A percentile compares a stretch with the other conserved stretches of the same genome.
These are phyloP conservation scores for Bombycilla garrulus DNA, from an alignment of 2,113 vertebrate species.

Conservation along the genomic window DNA sequence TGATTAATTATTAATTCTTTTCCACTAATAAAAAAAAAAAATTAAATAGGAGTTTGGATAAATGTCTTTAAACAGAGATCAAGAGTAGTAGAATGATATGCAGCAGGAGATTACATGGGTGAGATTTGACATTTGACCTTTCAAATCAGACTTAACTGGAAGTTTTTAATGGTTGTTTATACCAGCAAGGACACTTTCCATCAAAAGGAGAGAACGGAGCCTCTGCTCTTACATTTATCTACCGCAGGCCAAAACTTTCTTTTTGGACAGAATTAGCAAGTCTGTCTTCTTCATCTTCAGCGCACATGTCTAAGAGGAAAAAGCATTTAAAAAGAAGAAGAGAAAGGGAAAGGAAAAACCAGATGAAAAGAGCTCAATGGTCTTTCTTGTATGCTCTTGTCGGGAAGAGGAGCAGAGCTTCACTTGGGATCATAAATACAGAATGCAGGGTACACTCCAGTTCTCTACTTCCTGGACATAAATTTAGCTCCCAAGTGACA, in stretches of 20 bases:
- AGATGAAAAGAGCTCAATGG: background rate
- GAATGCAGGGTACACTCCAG: background rate
- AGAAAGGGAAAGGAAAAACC: background rate
- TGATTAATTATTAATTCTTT: background rate
- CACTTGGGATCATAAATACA: background rate
- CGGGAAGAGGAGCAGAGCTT: background rate
- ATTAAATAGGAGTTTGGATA: slow-evolving; percentile 28
- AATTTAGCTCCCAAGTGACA: background rate
- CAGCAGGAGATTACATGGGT: slow-evolving; percentile 24
- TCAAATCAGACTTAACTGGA: background rate
- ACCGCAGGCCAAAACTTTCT: background rate
- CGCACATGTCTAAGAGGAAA: background rate
- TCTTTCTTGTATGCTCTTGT: background rate
- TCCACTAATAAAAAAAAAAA: background rate
- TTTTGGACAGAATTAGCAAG: background rate
- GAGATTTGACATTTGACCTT: slow-evolving; percentile 31
- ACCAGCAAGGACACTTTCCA: background rate
- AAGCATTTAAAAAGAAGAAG: background rate
- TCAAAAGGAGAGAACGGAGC: background rate
- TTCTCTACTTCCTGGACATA: background rate
- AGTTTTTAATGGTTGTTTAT: slow-evolving; percentile 29
- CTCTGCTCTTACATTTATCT: background rate
- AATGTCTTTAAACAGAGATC: slow-evolving; percentile 32
- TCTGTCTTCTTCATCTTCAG: background rate
- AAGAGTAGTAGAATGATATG: slow-evolving; percentile 28